Percentiles rank a stretch among this genome's conserved stretches.
phyloP scores from a whole-genome alignment of 2,888 invertebrate genomes.

The Hydroisotoma schaefferi region DNA sequence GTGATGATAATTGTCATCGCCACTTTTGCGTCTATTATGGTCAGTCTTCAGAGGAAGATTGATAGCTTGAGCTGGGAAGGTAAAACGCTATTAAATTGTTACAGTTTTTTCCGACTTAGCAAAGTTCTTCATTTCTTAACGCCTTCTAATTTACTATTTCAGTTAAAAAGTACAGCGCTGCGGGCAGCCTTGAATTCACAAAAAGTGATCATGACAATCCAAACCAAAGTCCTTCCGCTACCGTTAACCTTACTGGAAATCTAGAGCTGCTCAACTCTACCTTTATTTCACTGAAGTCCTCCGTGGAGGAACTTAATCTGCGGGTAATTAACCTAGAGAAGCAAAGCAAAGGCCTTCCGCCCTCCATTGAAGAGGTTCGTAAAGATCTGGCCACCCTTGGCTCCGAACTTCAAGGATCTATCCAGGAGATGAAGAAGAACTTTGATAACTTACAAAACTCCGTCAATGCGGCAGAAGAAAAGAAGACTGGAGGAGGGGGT shows the following conservation, averaged over 20 bases:
- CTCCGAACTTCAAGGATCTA: constrained; percentile 12
- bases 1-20: constrained; percentile 21
- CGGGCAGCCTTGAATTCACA: neutral
- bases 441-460: constrained; percentile 9
- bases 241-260: constrained; percentile 12
- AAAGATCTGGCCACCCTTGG: constrained; percentile 20
- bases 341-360: constrained; percentile 1
- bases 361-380: constrained; percentile 14
- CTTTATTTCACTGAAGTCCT: neutral
- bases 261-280: constrained; percentile 19
- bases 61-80: constrained; percentile 23
- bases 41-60: constrained; percentile 28
- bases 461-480: neutral
- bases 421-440: constrained; percentile 8
- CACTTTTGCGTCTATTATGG: constrained; percentile 23
- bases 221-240: neutral
- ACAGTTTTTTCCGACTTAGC: neutral
- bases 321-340: constrained; percentile 5
- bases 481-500: neutral
- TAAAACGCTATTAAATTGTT: constrained; percentile 1
- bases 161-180: constrained; percentile 2
- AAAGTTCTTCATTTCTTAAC: neutral
- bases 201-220: neutral
- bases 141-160: neutral
- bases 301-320: constrained; percentile 2